A percentile compares a stretch with the other conserved stretches of the same genome.
Conservation (phyloP, 2,797 vertebrate genomes). For the Lycodopsis pacificus region DNA sequence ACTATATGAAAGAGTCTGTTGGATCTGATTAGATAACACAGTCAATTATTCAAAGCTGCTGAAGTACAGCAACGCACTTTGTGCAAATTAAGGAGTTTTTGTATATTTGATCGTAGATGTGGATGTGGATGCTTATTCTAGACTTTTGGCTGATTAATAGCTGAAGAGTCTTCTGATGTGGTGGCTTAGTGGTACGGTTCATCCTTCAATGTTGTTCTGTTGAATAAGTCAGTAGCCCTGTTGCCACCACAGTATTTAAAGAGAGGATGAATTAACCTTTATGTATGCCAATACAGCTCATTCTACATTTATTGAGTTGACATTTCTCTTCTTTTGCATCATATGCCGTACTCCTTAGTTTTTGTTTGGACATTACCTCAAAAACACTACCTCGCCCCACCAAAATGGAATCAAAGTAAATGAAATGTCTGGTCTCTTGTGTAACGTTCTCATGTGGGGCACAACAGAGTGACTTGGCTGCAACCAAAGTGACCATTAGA, state of each 20-base stretch:
- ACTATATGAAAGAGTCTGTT: neutral
- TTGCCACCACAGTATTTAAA: neutral
- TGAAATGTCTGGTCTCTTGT: neutral
- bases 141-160: neutral
- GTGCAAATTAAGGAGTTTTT: neutral
- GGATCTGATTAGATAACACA: neutral
- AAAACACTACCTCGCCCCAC: too few relatives aligned
- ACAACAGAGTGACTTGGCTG: neutral
- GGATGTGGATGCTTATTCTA: neutral
- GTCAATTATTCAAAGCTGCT: neutral
- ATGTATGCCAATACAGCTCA: neutral
- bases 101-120: neutral
- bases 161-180: neutral
- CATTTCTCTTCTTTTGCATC: neutral
- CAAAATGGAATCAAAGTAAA: neutral
- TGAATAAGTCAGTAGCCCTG: neutral
- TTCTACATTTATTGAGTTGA: neutral
- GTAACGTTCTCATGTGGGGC: neutral
- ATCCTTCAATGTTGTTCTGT: constrained; percentile 3
- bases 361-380: neutral
- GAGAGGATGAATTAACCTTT: neutral
- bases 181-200: constrained; percentile 2
- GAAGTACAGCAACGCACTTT: neutral
- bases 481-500: neutral
- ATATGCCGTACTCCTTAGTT: neutral